Conservation (phyloP, 35 echinoderm and acorn worm species). For the Patiria miniata region DNA sequence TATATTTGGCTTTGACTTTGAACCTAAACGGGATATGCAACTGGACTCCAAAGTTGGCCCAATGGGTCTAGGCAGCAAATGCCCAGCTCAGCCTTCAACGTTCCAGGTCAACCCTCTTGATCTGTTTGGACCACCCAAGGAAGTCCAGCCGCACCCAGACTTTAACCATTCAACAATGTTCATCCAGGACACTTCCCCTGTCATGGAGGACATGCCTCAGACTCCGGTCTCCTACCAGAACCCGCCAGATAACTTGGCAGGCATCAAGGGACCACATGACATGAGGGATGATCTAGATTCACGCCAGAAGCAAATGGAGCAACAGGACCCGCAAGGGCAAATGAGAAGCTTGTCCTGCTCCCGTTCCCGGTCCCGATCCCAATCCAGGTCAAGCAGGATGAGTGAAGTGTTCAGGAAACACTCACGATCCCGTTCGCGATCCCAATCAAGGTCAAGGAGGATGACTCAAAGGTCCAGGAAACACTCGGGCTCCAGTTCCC, state of each 20-base stretch:
- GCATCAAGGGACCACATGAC: background rate
- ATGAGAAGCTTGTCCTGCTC: background rate
- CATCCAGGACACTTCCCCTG: background rate
- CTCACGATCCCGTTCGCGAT: no score
- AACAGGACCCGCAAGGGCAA: background rate
- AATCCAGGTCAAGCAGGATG: no score
- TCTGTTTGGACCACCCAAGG: background rate
- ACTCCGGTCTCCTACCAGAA: background rate
- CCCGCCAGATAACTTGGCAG: background rate
- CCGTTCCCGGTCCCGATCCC: no score
- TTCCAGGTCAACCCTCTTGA: background rate
- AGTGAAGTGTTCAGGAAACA: no score
- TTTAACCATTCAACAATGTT: background rate
- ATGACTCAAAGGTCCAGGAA: no score
- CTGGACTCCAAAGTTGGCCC: background rate
- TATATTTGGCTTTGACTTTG: background rate
- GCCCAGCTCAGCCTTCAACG: background rate
- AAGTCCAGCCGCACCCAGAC: background rate
- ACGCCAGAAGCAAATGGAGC: conserved; percentile 8
- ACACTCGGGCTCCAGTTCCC: no score
- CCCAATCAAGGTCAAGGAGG: no score
- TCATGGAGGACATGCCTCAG: background rate
- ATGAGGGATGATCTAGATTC: background rate
- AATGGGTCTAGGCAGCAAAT: background rate
- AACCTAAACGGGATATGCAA: background rate